Evolutionary conservation across 2,113 vertebrate species (phyloP).

Genomic region (Hemicordylus capensis): DNA sequence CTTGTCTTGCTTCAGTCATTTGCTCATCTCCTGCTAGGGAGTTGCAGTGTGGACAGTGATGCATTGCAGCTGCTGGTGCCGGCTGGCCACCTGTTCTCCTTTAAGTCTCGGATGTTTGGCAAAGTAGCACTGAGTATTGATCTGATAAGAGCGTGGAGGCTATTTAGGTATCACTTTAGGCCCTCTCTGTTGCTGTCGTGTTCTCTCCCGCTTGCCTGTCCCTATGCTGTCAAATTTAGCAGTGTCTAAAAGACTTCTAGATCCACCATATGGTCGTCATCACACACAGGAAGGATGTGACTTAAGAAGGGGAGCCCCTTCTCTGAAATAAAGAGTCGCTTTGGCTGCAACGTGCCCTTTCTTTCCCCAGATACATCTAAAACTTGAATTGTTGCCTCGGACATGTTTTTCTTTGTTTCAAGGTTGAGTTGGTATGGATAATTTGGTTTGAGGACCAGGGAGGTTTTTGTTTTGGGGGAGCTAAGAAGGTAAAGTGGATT

Average conservation of each 20-base stretch:
- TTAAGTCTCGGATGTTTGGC: not conserved
- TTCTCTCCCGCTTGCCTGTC: not conserved
- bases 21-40: not conserved
- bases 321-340: not conserved
- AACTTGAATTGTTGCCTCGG: not conserved
- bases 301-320: not conserved
- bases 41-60: not conserved
- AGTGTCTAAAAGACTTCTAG: not conserved
- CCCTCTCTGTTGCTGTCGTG: not conserved
- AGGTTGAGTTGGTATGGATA: not conserved
- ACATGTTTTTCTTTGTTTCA: not conserved
- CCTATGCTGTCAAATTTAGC: not conserved
- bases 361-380: not conserved
- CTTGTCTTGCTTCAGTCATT: not conserved
- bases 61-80: not conserved
- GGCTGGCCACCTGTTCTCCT: not conserved
- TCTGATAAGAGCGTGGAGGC: not conserved
- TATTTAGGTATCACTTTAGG: not conserved
- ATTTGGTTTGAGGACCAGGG: slow-evolving; percentile 4
- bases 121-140: not conserved
- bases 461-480: not conserved
- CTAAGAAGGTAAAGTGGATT: not conserved
- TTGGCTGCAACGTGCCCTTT: not conserved
- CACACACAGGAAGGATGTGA: not conserved
- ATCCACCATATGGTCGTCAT: not conserved